Evolutionary conservation across 1,140 invertebrate genomes (phyloP), one percentile per base, ranked within the genome.

Genomic region (Melitaea cinxia): DNA sequence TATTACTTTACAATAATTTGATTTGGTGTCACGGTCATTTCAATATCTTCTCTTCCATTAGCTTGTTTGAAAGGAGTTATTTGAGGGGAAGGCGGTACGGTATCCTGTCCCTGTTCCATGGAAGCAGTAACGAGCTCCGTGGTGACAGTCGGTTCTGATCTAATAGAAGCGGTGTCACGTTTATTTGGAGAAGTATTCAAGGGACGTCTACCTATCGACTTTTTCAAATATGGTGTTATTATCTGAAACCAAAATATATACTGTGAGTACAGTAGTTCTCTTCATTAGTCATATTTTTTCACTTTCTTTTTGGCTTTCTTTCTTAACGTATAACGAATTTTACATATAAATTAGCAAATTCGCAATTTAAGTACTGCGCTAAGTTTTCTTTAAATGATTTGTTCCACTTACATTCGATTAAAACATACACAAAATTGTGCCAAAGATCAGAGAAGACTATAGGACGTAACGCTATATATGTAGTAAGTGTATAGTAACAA

Each of bases 51-150:
- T 17, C 14, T 12, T 55, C 9, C 68, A 37, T 53, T 17, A 63
- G 17, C 17, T 39, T 4, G 61, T 37, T 69, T 83, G 1, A 78
- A 53, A 0, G 86, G 86, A 0, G 84, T 83, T n/a, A 64, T 62
- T 21, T 79, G 68, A 1, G 78, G 68, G 0, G 85, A 83, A 4
- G 77, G 75, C 12, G 85, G 82, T n/a, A 69, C 72, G 14, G 85
- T 81, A 53, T 84, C 82, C 35, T 77, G 75, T 0, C 72, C 83
- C 4, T 72, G 81, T 60, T 87, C 85, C 28, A 89, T 68, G 10
- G 85, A 81, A 0, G 74, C 85, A 0, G 85, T 85, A 1, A 88
- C 82, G 55, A 90, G 67, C 30, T 88, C 85, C 15, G 88, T 86
- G 21, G 80, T 86, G 5, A 68, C 52, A 0, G 88, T 90, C 0